Conservation (phyloP, 2,888 invertebrate species). For the Peribatodes rhomboidaria region DNA sequence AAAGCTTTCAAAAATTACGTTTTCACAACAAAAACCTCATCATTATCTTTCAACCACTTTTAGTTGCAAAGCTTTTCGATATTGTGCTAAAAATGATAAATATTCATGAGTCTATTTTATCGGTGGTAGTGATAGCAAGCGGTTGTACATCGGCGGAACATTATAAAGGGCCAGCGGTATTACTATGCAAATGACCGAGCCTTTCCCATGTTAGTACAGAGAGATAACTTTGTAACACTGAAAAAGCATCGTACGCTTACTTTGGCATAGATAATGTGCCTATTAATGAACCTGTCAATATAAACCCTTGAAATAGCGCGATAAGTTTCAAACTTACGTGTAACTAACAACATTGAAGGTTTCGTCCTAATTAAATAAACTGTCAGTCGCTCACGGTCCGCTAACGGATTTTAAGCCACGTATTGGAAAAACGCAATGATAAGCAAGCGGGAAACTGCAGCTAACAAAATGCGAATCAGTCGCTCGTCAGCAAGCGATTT, state of each 20-base stretch:
- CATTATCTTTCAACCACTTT: constrained; percentile 10
- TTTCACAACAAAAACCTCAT: not conserved
- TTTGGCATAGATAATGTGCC: too few relatives aligned
- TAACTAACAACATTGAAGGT: too few relatives aligned
- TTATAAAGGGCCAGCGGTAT: constrained; percentile 31
- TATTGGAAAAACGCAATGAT: too few relatives aligned
- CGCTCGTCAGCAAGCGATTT: too few relatives aligned
- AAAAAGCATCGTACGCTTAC: not conserved
- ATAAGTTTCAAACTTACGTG: too few relatives aligned
- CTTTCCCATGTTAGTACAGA: constrained; percentile 1
- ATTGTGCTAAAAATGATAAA: constrained; percentile 28
- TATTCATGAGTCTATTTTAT: constrained; percentile 34
- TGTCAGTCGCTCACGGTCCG: too few relatives aligned
- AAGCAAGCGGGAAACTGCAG: too few relatives aligned
- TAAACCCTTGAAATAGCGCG: not conserved
- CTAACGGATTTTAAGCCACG: too few relatives aligned
- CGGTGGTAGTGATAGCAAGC: constrained; percentile 20
- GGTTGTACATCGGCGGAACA: constrained; percentile 24
- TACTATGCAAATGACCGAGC: constrained; percentile 35
- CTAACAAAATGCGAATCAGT: too few relatives aligned
- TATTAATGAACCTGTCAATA: not conserved
- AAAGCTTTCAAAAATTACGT: too few relatives aligned
- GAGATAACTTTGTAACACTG: constrained; percentile 2
- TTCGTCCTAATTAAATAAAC: too few relatives aligned
- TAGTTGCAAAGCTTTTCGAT: constrained; percentile 23